phyloP scores from a whole-genome alignment of 2,888 invertebrate species.

The Laothoe populi region DNA sequence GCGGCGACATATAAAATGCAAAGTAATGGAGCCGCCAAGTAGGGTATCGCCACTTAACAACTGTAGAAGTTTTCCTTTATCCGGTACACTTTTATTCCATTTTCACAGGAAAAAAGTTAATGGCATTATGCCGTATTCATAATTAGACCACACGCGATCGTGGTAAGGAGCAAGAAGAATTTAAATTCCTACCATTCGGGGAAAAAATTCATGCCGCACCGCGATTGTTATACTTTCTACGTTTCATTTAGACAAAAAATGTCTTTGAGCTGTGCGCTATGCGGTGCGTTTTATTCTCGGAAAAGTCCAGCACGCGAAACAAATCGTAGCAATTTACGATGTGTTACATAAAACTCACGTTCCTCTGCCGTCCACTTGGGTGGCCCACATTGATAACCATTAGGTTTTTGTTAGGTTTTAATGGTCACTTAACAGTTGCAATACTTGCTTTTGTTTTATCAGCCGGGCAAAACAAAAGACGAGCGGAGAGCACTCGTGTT shows the following conservation, averaged over 20 bases:
- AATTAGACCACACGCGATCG: slow-evolving; percentile 83
- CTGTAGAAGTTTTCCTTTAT: slow-evolving; percentile 63
- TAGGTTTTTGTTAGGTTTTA: slow-evolving; percentile 75
- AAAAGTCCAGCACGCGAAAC: slow-evolving; percentile 64
- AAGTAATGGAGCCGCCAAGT: slow-evolving; percentile 59
- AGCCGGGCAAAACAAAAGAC: slow-evolving; percentile 34
- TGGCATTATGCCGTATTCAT: slow-evolving; percentile 67
- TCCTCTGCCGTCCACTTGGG: slow-evolving; percentile 76
- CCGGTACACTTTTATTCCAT: slow-evolving; percentile 62
- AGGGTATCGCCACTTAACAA: slow-evolving; percentile 63
- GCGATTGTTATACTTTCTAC: slow-evolving; percentile 72
- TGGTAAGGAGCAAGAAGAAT: slow-evolving; percentile 71
- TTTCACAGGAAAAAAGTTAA: slow-evolving; percentile 57
- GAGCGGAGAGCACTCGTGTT: slow-evolving; percentile 1
- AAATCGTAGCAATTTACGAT: slow-evolving; percentile 71
- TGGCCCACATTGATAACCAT: slow-evolving; percentile 74
- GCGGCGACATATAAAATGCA: slow-evolving; percentile 56
- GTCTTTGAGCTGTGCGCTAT: slow-evolving; percentile 72
- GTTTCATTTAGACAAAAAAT: slow-evolving; percentile 73
- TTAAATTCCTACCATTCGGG: slow-evolving; percentile 75
- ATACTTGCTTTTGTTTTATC: slow-evolving; percentile 65
- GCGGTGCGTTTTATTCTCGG: slow-evolving; percentile 69
- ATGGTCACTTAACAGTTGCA: slow-evolving; percentile 67
- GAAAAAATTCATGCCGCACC: slow-evolving; percentile 75
- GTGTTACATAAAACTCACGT: slow-evolving; percentile 75